Conservation (phyloP, 23 tunicate genomes). For the Styela clava region DNA sequence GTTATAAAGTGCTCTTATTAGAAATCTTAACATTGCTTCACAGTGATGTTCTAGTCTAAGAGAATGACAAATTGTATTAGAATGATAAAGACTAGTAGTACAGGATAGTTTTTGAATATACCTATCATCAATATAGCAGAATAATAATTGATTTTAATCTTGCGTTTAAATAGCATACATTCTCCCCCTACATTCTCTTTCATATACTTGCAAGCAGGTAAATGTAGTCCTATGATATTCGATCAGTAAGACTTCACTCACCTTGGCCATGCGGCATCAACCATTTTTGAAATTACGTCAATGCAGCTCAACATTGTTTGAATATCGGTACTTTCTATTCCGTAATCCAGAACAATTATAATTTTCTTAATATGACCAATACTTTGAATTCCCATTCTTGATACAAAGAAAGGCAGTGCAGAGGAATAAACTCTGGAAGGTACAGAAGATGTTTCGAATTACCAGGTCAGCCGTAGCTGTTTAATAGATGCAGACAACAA, state of each 20-base stretch:
- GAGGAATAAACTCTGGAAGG: conserved; percentile 5
- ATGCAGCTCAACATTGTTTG: not conserved
- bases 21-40: not conserved
- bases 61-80: not conserved
- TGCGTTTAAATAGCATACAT: no score
- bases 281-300: conserved; percentile 1
- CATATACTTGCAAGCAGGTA: not conserved
- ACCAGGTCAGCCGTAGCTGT: no score
- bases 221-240: no score
- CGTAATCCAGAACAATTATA: conserved; percentile 10
- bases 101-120: no score
- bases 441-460: not conserved
- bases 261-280: conserved; percentile 30
- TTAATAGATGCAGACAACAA: no score
- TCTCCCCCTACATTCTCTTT: no score
- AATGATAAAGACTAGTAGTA: no score
- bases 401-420: not conserved
- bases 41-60: conserved; percentile 2
- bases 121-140: no score
- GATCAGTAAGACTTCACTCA: no score
- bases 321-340: conserved; percentile 12
- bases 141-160: no score
- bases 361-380: conserved; percentile 17
- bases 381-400: conserved; percentile 17
- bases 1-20: conserved; percentile 3